These are phyloP conservation scores for Oryctolagus cuniculus DNA, from an alignment of 2,113 vertebrate species.

Conservation along the genomic window DNA sequence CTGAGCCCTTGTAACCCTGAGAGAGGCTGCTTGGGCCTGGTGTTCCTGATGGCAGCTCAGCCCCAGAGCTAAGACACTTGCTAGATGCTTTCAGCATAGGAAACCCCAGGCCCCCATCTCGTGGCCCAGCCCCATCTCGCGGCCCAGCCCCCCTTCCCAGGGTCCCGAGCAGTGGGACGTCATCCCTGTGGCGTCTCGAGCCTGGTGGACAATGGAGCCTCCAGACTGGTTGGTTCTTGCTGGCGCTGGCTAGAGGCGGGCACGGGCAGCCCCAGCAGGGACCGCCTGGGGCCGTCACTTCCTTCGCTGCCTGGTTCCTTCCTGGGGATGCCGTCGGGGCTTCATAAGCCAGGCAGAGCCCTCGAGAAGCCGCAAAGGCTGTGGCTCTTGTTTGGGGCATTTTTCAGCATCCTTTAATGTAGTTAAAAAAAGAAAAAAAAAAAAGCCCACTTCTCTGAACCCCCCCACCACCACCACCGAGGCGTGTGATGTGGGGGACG, in stretches of 20 bases:
- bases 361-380: background rate
- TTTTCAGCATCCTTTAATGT: background rate
- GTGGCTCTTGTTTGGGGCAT: background rate
- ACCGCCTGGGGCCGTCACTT: accelerated
- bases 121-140: background rate
- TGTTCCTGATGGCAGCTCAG: background rate
- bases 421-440: background rate
- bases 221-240: background rate
- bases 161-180: background rate
- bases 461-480: background rate
- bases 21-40: background rate
- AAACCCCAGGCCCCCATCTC: background rate
- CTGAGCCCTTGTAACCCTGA: background rate
- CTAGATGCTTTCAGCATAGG: background rate
- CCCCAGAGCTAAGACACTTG: background rate
- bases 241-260: background rate
- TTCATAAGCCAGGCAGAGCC: too few species aligned
- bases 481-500: background rate
- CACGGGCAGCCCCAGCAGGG: too few species aligned
- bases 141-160: background rate
- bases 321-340: background rate
- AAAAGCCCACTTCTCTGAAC: background rate
- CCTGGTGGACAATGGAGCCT: background rate
- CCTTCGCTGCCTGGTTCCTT: background rate
- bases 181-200: background rate